Evolutionary conservation across 1,140 invertebrate species (phyloP), one percentile per base, ranked within the genome.

Genomic region (Danaus melanippus): DNA sequence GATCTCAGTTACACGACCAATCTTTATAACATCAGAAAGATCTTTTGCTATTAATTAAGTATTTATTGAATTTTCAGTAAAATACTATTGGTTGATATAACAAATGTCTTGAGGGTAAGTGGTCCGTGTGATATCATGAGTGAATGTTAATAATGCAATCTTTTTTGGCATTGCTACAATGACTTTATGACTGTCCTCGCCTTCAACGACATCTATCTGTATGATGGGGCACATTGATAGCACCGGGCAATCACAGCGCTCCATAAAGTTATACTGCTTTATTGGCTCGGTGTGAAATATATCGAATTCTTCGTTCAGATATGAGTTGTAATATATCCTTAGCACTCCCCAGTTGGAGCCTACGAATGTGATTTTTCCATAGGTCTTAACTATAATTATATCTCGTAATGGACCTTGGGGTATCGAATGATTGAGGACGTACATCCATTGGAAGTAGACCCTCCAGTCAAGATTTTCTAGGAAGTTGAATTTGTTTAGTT

Each of bases 241-340:
- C 0, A 76, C 79, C 0, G 78, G 77, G 42, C 72, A 76, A 32
- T 77, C 72, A 0, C 46, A 65, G 2, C 69, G 53, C 9, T 80
- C 71, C 70, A 74, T 75, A 53, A 84, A 82, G 45, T 80, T 82
- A 8, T 69, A 79, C 39, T 84, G 74, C 53, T 75, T 84, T 0
- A 79, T 44, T 0, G 80, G 79, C 42, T 74, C 51, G 0, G 65
- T 45, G n/a, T 74, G 71, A 11, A 71, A 76, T 9, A 84, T 17
- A 44, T 84, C 71, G 15, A 84, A 75, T 60, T 76, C 66, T 15
- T 65, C 69, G 8, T 65, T 50, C 5, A 40, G 47, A 43, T 67
- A 79, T n/a, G 80, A 75, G n/a, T 59, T 52, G 44, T 78, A 69
- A 53, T 82, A 84, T 8, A 84, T 84, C 6, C 70, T 54, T 0